phyloP scores from a whole-genome alignment of 2,888 invertebrate genomes.

The Meloe dianella region DNA sequence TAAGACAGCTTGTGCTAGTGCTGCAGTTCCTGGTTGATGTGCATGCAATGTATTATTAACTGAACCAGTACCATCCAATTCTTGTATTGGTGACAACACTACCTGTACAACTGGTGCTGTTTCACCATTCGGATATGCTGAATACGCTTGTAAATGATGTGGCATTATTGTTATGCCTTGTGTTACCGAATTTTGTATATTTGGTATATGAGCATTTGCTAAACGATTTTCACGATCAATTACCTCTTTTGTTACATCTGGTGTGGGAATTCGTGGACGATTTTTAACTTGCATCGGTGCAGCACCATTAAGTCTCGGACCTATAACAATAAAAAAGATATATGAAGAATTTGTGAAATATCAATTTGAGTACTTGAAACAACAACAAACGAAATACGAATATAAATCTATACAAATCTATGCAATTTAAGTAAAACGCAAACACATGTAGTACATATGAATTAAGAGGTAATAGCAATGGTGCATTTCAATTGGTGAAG shows the following conservation, averaged over 20 bases:
- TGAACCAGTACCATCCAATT: conserved; percentile 75
- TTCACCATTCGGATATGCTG: conserved; percentile 63
- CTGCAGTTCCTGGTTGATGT: conserved; percentile 74
- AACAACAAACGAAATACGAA: neutral
- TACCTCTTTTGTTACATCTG: conserved; percentile 83
- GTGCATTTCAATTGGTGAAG: conserved; percentile 20
- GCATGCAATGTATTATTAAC: conserved; percentile 77
- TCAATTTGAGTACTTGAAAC: neutral
- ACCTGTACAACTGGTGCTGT: conserved; percentile 75
- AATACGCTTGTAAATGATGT: conserved; percentile 63
- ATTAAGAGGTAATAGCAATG: conserved; percentile 13
- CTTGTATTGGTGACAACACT: conserved; percentile 83
- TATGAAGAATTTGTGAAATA: neutral
- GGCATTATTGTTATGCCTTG: conserved; percentile 73
- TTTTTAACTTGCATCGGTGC: conserved; percentile 75
- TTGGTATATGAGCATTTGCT: conserved; percentile 53
- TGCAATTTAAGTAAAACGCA: neutral
- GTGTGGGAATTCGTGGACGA: conserved; percentile 87
- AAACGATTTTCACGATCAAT: conserved; percentile 74
- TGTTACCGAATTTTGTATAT: conserved; percentile 49
- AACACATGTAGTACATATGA: conserved; percentile 24
- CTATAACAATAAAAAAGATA: conserved; percentile 50
- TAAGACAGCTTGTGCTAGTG: conserved; percentile 79
- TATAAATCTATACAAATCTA: too few species aligned
- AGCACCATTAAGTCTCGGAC: conserved; percentile 72